phyloP scores from a whole-genome alignment of 2,113 vertebrate genomes.

The Corythornis vintsioides region DNA sequence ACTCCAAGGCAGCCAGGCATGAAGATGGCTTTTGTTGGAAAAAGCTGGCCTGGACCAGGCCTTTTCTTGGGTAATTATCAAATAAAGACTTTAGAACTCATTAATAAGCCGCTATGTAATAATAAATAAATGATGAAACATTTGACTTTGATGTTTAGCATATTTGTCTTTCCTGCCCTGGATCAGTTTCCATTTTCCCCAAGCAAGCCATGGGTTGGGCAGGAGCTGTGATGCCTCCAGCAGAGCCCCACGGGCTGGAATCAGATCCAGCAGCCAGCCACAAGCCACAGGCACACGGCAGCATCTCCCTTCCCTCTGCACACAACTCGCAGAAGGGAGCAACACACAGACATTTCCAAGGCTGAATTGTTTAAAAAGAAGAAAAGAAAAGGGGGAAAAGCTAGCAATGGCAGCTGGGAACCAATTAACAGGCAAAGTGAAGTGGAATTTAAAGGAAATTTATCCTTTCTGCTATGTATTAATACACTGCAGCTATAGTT shows the following conservation, averaged over 20 bases:
- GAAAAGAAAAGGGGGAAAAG: background rate
- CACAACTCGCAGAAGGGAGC: background rate
- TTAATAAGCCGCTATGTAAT: background rate
- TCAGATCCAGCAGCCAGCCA: background rate
- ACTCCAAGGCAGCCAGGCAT: background rate
- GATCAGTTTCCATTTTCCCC: background rate
- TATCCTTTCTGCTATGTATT: conserved; percentile 12
- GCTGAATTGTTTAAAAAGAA: background rate
- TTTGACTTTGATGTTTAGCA: background rate
- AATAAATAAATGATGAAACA: conserved; percentile 23
- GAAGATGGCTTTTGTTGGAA: background rate
- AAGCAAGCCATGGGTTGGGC: background rate
- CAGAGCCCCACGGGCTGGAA: background rate
- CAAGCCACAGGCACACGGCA: background rate
- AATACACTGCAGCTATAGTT: conserved; percentile 34
- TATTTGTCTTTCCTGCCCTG: background rate
- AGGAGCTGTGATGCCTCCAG: background rate
- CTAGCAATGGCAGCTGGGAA: background rate
- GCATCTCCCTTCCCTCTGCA: background rate
- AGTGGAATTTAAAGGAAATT: conserved; percentile 1
- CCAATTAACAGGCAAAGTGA: background rate
- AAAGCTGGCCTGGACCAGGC: background rate
- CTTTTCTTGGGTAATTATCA: background rate
- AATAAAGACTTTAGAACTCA: background rate
- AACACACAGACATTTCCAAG: background rate